These are phyloP conservation scores for Brachyistius frenatus DNA, from an alignment of 2,113 vertebrate species.

Conservation along the genomic window DNA sequence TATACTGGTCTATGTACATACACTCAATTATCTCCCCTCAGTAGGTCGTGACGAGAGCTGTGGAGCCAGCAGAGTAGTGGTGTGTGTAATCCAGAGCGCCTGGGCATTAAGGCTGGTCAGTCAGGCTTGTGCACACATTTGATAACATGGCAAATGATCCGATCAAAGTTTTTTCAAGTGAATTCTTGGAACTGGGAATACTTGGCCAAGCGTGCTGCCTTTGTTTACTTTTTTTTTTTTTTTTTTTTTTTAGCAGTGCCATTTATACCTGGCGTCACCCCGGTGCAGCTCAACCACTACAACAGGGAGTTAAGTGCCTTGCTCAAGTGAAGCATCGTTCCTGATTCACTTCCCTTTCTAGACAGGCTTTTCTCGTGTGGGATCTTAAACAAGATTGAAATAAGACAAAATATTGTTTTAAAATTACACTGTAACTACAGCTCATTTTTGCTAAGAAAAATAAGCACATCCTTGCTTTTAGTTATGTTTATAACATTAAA, in stretches of 20 bases:
- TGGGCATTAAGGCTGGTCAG: slow-evolving; percentile 56
- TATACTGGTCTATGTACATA: slow-evolving; percentile 46
- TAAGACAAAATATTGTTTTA: too few relatives aligned
- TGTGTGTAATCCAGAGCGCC: slow-evolving; percentile 64
- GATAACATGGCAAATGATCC: slow-evolving; percentile 38
- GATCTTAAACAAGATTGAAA: neutral
- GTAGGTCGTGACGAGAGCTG: slow-evolving; percentile 31
- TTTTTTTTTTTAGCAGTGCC: neutral
- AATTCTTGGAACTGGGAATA: neutral
- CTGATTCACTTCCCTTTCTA: slow-evolving; percentile 27
- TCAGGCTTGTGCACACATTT: slow-evolving; percentile 59
- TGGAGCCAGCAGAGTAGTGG: slow-evolving; percentile 42
- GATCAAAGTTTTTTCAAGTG: slow-evolving; percentile 45
- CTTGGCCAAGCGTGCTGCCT: neutral
- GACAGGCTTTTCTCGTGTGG: slow-evolving; percentile 1
- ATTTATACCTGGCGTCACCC: slow-evolving; percentile 6
- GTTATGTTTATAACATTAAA: too few relatives aligned
- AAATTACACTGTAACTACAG: neutral
- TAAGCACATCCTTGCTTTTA: too few relatives aligned
- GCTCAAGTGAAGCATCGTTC: slow-evolving; percentile 7
- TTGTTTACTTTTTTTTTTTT: neutral
- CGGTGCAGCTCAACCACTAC: slow-evolving; percentile 5
- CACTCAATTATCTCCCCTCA: slow-evolving; percentile 68
- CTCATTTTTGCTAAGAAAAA: neutral
- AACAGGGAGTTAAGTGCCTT: slow-evolving; percentile 21